Conservation (phyloP, 2,113 vertebrate genomes). For the Nibea coibor region DNA sequence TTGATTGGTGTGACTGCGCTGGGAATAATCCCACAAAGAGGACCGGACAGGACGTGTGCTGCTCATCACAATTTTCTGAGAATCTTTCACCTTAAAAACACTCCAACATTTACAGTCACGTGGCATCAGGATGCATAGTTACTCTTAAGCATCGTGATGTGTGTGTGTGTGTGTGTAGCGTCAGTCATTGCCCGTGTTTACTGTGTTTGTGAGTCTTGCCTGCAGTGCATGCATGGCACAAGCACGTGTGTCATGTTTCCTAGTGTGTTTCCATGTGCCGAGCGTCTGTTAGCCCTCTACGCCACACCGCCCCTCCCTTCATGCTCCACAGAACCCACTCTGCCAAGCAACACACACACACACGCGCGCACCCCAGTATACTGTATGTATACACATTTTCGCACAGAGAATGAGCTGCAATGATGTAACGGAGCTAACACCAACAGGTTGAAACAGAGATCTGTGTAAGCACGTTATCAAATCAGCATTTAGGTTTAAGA, state of each 20-base stretch:
- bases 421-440: slow-evolving; percentile 81
- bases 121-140: slow-evolving; percentile 11
- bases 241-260: slow-evolving; percentile 72
- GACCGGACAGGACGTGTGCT: background rate
- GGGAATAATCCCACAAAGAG: background rate
- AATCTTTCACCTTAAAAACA: slow-evolving; percentile 1
- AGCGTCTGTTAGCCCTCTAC: slow-evolving; percentile 49
- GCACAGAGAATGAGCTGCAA: slow-evolving; percentile 35
- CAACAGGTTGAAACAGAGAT: slow-evolving; percentile 77
- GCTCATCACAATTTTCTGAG: background rate
- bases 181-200: slow-evolving; percentile 41
- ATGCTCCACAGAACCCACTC: slow-evolving; percentile 13
- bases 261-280: slow-evolving; percentile 63
- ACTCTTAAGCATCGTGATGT: background rate
- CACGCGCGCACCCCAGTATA: background rate
- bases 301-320: background rate
- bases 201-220: slow-evolving; percentile 42
- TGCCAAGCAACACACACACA: background rate
- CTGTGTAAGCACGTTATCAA: slow-evolving; percentile 78
- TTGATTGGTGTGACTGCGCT: background rate
- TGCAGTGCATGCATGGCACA: slow-evolving; percentile 46
- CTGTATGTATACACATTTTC: background rate
- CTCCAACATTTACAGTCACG: background rate
- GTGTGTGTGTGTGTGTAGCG: slow-evolving; percentile 19
- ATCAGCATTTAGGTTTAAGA: slow-evolving; percentile 80